phyloP scores from a whole-genome alignment of 35 echinoderm and acorn worm genomes.

The Ptychodera flava region DNA sequence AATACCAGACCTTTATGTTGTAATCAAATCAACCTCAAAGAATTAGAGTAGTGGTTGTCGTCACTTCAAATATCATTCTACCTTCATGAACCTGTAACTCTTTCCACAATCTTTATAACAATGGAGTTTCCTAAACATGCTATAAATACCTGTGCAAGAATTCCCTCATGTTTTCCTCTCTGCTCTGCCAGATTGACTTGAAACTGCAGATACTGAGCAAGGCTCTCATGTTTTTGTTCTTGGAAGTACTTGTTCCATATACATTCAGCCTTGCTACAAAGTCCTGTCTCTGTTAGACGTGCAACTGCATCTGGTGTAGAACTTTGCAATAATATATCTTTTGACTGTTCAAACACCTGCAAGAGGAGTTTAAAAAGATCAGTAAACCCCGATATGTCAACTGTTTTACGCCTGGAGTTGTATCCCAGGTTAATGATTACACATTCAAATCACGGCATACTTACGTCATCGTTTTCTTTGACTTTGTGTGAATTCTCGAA shows the following conservation, averaged over 20 bases:
- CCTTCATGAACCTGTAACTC: too few species aligned
- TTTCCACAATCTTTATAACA: too few species aligned
- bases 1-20: too few species aligned
- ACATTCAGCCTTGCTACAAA: background rate
- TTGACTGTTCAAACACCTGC: background rate
- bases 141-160: background rate
- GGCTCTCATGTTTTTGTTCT: background rate
- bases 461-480: too few species aligned
- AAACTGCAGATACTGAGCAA: background rate
- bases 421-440: too few species aligned
- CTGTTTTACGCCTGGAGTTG: too few species aligned
- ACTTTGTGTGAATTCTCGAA: too few species aligned
- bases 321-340: background rate
- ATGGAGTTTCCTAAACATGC: too few species aligned
- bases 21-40: too few species aligned
- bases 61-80: too few species aligned
- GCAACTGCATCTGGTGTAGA: conserved; percentile 19
- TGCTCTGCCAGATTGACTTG: background rate
- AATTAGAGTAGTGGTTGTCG: too few species aligned
- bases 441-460: too few species aligned
- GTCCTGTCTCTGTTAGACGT: background rate
- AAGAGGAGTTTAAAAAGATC: background rate
- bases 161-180: background rate
- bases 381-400: background rate
- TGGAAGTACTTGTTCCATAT: background rate